A percentile compares a stretch with the other conserved stretches of the same genome.
These are phyloP conservation scores for Caenorhabditis briggsae DNA, from an alignment of 1,140 invertebrate species.

Conservation along the genomic window DNA sequence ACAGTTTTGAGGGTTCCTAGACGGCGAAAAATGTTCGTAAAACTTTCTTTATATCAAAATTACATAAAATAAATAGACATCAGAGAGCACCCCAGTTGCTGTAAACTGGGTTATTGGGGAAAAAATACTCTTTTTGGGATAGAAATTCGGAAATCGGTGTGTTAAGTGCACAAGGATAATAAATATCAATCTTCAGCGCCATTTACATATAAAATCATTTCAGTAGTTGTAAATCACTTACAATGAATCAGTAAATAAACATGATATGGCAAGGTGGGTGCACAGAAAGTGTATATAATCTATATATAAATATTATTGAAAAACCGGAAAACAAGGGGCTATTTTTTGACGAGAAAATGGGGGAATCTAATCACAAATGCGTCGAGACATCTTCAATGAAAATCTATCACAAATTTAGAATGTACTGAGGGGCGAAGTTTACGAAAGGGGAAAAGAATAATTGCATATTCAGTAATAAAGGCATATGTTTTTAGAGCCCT, in stretches of 20 bases:
- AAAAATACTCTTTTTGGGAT: too few species aligned
- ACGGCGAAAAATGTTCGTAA: too few species aligned
- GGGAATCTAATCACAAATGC: slow-evolving; percentile 7
- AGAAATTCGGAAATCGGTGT: too few species aligned
- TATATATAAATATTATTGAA: not conserved
- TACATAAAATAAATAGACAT: too few species aligned
- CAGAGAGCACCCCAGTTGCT: too few species aligned
- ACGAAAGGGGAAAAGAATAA: not conserved
- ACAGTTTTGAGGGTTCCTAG: not conserved
- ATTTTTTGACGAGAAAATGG: not conserved
- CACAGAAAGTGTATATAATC: not conserved
- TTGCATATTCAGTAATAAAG: not conserved
- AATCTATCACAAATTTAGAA: slow-evolving; percentile 31
- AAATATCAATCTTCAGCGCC: not conserved
- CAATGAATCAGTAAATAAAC: not conserved
- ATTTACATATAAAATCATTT: not conserved
- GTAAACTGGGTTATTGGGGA: too few species aligned
- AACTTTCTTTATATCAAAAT: too few species aligned
- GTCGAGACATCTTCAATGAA: slow-evolving; percentile 4
- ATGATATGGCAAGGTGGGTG: slow-evolving; percentile 40
- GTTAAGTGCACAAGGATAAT: not conserved
- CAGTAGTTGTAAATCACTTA: not conserved
- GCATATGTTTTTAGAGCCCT: not conserved
- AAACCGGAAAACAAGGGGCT: slow-evolving; percentile 6
- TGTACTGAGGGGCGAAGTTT: not conserved